A percentile compares a stretch with the other conserved stretches of the same genome.
Evolutionary conservation across 2,888 invertebrate genomes (phyloP).

Genomic region (Drosophila paucipuncta): DNA sequence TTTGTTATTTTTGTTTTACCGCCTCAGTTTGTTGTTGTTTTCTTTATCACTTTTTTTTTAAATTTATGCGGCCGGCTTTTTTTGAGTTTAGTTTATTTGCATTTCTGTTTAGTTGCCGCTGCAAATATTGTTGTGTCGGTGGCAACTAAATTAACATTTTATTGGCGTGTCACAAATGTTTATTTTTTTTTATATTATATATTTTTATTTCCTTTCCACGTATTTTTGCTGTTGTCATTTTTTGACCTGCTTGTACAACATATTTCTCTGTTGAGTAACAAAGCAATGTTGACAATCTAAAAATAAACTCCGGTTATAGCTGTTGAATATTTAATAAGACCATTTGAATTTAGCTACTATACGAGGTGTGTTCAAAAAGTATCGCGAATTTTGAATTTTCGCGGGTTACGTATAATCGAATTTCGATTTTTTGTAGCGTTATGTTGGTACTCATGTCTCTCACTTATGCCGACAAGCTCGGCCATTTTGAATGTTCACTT

Average conservation of each 20-base stretch:
- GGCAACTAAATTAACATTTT: constrained; percentile 73
- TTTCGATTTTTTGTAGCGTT: too few relatives aligned
- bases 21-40: constrained; percentile 54
- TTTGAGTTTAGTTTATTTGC: constrained; percentile 43
- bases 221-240: constrained; percentile 21
- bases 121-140: constrained; percentile 35
- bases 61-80: constrained; percentile 71
- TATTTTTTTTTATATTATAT: constrained; percentile 9
- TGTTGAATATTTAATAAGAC: background rate
- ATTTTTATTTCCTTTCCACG: constrained; percentile 37
- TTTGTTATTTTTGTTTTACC: constrained; percentile 40
- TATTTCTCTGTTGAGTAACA: constrained; percentile 49
- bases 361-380: too few relatives aligned
- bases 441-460: too few relatives aligned
- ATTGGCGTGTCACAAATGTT: constrained; percentile 65
- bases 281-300: constrained; percentile 14
- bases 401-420: too few relatives aligned
- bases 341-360: background rate
- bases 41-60: constrained; percentile 24
- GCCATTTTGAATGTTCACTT: too few relatives aligned
- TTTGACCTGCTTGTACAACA: constrained; percentile 36
- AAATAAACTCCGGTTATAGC: constrained; percentile 12
- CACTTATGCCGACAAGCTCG: too few relatives aligned
- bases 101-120: constrained; percentile 53
- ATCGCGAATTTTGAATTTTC: too few relatives aligned